Base-by-base conservation (phyloP, 2,113 vertebrate species). In the Osmerus mordax region DNA sequence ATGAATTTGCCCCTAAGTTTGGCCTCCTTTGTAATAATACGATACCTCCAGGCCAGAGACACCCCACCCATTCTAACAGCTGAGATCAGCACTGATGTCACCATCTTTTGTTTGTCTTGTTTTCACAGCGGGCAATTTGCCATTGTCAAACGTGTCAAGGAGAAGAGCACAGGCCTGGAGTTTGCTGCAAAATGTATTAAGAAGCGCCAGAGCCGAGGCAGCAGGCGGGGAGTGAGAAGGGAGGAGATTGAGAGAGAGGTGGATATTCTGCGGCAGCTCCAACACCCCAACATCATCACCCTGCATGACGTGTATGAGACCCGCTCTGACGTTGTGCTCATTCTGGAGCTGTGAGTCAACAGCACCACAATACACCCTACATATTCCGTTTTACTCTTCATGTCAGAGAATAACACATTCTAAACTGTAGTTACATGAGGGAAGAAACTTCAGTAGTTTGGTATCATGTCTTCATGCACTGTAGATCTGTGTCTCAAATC, bases 161-260 rank as follows among this genome's bases (percentile, higher is more conserved):
- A 99, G 83, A 97, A 87, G 78, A 94, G 91, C 86, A 93, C 93
- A 0, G 93, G 94, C 0, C 1, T 74, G 1, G 94, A 95, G 51
- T 98, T 89, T 0, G 97, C 97, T 0, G 97, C 96, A 21, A 99
- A 99, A 84, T 99, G 97, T 89, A 97, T 99, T 79, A 99, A 98
- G 87, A 99, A 99, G 85, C 92, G 96, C 0, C 95, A 93, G 86
- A 96, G 91, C 72, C 92, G 82, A 3, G 94, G 86, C 72, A 98
- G 97, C 87, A 91, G 94, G 47, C 93, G 97, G 0, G 97, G 97
- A 0, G 95, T 99, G 61, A 89, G 85, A 14, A 92, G 92, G 0
- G 95, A 98, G 77, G 96, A 97, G 78, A 98, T 99, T 0, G 94
- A 96, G 84, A 91, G 97, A 7, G 97, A 99, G 81, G 96, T 98